Evolutionary conservation across 2,888 invertebrate genomes (phyloP).

Genomic region (Aplocera efformata): DNA sequence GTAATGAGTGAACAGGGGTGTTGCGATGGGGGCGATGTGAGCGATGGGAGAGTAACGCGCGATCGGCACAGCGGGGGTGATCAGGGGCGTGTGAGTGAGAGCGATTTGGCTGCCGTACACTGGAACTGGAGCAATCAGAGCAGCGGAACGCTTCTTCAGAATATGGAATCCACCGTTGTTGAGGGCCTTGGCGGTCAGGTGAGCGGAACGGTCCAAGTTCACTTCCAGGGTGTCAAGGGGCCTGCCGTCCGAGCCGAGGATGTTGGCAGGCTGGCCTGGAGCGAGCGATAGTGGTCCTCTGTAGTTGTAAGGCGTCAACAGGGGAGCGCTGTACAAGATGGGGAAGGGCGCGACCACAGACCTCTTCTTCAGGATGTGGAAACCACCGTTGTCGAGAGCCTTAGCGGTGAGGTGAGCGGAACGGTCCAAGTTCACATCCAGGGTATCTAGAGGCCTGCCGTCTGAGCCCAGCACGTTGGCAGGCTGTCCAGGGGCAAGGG

Average conservation of each 20-base stretch:
- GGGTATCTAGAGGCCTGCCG: slow-evolving; percentile 68
- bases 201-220: slow-evolving; percentile 68
- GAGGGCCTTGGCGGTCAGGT: slow-evolving; percentile 50
- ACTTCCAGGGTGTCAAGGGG: slow-evolving; percentile 70
- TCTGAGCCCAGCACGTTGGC: slow-evolving; percentile 65
- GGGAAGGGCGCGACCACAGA: slow-evolving; percentile 33
- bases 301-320: slow-evolving; percentile 40
- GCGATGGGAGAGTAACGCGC: slow-evolving; percentile 23
- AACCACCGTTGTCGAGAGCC: slow-evolving; percentile 46
- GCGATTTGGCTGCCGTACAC: slow-evolving; percentile 28
- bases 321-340: slow-evolving; percentile 26
- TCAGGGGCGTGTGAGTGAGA: slow-evolving; percentile 20
- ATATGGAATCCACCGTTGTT: slow-evolving; percentile 40
- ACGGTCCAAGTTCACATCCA: slow-evolving; percentile 70
- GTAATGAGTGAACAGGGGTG: slow-evolving; percentile 37
- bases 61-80: slow-evolving; percentile 28
- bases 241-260: slow-evolving; percentile 65
- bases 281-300: slow-evolving; percentile 70
- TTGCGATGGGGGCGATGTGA: slow-evolving; percentile 27
- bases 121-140: slow-evolving; percentile 32
- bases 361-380: slow-evolving; percentile 61
- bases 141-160: slow-evolving; percentile 56
- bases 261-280: slow-evolving; percentile 68
- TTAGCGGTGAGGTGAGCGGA: slow-evolving; percentile 65
- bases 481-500: slow-evolving; percentile 68